These are phyloP conservation scores for Dicyrtomina minuta DNA, from an alignment of 2,888 invertebrate genomes.

Conservation along the genomic window DNA sequence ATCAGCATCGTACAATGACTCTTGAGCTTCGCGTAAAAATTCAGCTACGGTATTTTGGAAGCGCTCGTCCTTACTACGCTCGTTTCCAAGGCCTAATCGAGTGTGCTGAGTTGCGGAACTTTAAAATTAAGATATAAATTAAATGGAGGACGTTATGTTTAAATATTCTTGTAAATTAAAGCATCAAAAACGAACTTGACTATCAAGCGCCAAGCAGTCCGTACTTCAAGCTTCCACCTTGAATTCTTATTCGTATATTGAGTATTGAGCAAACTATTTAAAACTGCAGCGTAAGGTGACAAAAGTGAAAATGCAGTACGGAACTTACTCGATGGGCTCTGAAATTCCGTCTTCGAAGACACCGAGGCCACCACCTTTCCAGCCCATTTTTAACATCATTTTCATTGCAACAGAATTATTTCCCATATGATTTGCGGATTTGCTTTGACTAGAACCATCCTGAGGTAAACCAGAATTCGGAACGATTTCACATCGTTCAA, in stretches of 20 bases:
- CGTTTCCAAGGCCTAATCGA: slow-evolving; percentile 55
- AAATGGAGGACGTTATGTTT: no score
- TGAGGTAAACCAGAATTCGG: not conserved
- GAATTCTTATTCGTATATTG: no score
- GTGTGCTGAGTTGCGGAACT: slow-evolving; percentile 47
- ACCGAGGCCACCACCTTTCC: slow-evolving; percentile 69
- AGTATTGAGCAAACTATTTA: not conserved
- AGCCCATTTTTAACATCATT: slow-evolving; percentile 63
- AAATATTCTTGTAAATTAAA: no score
- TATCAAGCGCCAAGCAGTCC: no score
- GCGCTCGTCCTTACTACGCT: slow-evolving; percentile 23
- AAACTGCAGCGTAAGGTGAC: not conserved
- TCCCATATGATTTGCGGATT: not conserved
- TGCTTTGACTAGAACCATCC: not conserved
- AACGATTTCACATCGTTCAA: slow-evolving; percentile 20
- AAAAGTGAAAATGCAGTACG: no score
- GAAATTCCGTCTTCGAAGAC: slow-evolving; percentile 65
- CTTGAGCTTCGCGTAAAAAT: slow-evolving; percentile 54
- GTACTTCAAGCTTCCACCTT: no score
- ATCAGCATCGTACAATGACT: slow-evolving; percentile 56
- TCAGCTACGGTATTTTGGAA: slow-evolving; percentile 50
- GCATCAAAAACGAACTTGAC: no score
- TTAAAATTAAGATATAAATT: slow-evolving; percentile 11
- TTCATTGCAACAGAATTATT: slow-evolving; percentile 9
- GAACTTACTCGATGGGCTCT: slow-evolving; percentile 63